These are phyloP conservation scores for Gadus chalcogrammus DNA, from an alignment of 2,113 vertebrate genomes.

Conservation along the genomic window DNA sequence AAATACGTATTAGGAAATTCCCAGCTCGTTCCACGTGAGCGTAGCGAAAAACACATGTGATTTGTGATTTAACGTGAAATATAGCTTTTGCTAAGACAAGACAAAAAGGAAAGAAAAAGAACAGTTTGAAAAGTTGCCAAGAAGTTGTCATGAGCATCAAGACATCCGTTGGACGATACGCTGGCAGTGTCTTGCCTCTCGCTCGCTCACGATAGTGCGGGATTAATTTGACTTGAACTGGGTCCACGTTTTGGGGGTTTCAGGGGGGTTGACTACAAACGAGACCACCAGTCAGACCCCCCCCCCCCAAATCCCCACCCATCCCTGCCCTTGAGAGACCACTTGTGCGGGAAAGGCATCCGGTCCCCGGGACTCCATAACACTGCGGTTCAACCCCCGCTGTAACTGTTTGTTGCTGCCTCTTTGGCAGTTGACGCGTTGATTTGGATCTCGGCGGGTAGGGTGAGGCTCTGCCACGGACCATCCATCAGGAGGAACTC, in stretches of 20 bases:
- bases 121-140: conserved; percentile 33
- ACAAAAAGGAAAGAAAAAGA: conserved; percentile 12
- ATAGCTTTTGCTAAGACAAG: conserved; percentile 21
- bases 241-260: conserved; percentile 10
- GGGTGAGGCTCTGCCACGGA: too few species aligned
- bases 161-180: conserved; percentile 41
- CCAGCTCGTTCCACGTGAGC: too few species aligned
- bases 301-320: too few species aligned
- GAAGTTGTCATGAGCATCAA: conserved; percentile 50
- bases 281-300: conserved; percentile 17
- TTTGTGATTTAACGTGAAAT: conserved; percentile 27
- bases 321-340: conserved; percentile 29
- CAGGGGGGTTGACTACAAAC: conserved; percentile 22
- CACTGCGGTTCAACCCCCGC: too few species aligned
- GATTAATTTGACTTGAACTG: conserved; percentile 38
- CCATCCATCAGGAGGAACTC: too few species aligned
- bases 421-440: too few species aligned
- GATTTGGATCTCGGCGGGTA: too few species aligned
- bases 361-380: conserved; percentile 45
- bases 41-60: conserved; percentile 26
- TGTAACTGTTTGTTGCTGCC: too few species aligned
- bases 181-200: conserved; percentile 25
- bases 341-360: conserved; percentile 40
- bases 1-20: too few species aligned
- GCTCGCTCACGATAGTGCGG: conserved; percentile 1